A percentile compares a stretch with the other conserved stretches of the same genome.
Conservation (phyloP, 2,113 vertebrate species). For the Eulacestoma nigropectus region DNA sequence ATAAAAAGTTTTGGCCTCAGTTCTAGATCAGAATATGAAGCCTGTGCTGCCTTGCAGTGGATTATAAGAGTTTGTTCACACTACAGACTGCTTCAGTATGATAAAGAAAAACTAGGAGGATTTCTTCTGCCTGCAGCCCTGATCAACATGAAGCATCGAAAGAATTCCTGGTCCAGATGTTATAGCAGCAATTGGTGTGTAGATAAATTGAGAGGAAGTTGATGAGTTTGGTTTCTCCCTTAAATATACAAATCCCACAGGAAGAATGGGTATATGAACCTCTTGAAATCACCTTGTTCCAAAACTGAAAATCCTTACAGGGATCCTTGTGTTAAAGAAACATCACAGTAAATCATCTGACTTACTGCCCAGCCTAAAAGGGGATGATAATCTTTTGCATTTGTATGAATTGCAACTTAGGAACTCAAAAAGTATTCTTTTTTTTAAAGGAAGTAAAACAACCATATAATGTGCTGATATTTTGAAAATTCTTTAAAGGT, state of each 20-base stretch:
- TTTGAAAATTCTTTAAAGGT: not conserved
- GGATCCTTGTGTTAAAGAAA: not conserved
- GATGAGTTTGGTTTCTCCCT: not conserved
- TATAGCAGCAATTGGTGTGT: not conserved
- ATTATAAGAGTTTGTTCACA: not conserved
- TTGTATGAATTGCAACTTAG: not conserved
- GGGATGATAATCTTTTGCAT: not conserved
- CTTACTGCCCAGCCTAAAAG: not conserved
- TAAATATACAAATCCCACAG: not conserved
- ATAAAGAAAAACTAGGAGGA: not conserved
- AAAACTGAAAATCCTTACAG: not conserved
- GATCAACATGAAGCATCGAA: not conserved
- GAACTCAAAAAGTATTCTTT: not conserved
- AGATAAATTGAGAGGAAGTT: not conserved
- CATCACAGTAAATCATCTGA: not conserved
- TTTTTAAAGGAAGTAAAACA: not conserved
- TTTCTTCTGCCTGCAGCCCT: not conserved
- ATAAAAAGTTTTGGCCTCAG: not conserved
- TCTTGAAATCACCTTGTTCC: not conserved
- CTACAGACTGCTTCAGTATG: not conserved
- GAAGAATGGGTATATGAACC: not conserved
- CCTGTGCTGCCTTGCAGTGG: not conserved
- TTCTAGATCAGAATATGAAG: not conserved
- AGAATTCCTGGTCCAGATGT: not conserved
- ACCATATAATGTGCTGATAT: not conserved